A percentile compares a stretch with the other conserved stretches of the same genome.
Evolutionary conservation across 2,113 vertebrate genomes (phyloP).

Genomic region (Macquaria ambigua): DNA sequence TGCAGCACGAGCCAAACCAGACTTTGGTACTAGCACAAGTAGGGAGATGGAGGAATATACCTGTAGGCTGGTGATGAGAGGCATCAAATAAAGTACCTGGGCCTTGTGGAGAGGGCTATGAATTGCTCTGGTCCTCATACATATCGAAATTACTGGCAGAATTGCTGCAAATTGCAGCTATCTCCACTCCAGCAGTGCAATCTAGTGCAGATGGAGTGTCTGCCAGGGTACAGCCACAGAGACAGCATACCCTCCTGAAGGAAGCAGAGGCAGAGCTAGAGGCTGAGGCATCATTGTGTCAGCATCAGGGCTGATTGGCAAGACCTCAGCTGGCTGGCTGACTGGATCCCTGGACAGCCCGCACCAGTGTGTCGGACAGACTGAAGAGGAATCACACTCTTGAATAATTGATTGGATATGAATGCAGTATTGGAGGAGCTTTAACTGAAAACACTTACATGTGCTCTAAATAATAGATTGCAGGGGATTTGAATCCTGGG

Average conservation of each 20-base stretch:
- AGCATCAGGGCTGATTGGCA: slow-evolving; percentile 64
- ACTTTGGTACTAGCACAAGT: slow-evolving; percentile 16
- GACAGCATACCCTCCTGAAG: slow-evolving; percentile 54
- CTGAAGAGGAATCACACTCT: slow-evolving; percentile 64
- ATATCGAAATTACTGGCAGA: slow-evolving; percentile 76
- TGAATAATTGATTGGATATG: slow-evolving; percentile 83
- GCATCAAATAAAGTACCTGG: slow-evolving; percentile 68
- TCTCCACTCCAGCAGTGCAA: slow-evolving; percentile 73
- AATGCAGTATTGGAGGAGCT: slow-evolving; percentile 76
- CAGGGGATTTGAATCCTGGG: slow-evolving; percentile 54
- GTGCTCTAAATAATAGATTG: slow-evolving; percentile 80
- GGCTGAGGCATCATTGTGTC: slow-evolving; percentile 59
- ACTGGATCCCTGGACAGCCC: slow-evolving; percentile 61
- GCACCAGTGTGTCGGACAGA: slow-evolving; percentile 63
- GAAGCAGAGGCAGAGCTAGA: slow-evolving; percentile 43
- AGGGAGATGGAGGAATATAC: slow-evolving; percentile 47
- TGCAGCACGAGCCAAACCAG: slow-evolving; percentile 7
- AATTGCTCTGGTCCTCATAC: slow-evolving; percentile 72
- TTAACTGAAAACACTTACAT: slow-evolving; percentile 82
- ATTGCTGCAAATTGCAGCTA: slow-evolving; percentile 80
- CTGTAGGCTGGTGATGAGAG: slow-evolving; percentile 57
- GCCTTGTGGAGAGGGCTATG: slow-evolving; percentile 56
- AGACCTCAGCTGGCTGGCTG: slow-evolving; percentile 50
- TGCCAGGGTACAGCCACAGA: slow-evolving; percentile 59
- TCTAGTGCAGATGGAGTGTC: slow-evolving; percentile 74